Percentiles rank a stretch among this genome's conserved stretches.
phyloP scores from a whole-genome alignment of 1,140 invertebrate genomes.

The Panulirus ornatus region DNA sequence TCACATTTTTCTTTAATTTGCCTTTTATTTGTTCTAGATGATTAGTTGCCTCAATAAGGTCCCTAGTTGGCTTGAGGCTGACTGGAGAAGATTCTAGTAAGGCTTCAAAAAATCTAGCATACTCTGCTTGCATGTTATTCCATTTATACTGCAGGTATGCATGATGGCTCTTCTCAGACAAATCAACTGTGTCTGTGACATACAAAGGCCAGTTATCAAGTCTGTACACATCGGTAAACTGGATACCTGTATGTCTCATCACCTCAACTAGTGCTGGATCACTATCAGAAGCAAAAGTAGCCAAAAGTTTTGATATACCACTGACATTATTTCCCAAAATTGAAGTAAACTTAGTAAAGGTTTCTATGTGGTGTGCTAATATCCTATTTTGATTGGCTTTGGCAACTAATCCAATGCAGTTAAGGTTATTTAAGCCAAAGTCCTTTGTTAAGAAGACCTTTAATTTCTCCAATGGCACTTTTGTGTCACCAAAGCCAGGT shows the following conservation, averaged over 20 bases:
- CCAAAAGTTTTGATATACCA: constrained; percentile 49
- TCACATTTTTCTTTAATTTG: constrained; percentile 22
- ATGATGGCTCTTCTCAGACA: background rate
- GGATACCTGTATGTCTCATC: constrained; percentile 29
- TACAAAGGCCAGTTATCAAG: constrained; percentile 57
- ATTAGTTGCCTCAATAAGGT: constrained; percentile 31
- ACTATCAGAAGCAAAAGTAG: constrained; percentile 53
- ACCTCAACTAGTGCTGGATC: constrained; percentile 5
- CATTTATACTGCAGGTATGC: constrained; percentile 25
- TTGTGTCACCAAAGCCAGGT: constrained; percentile 55
- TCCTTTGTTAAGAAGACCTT: constrained; percentile 23
- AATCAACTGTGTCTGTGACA: background rate
- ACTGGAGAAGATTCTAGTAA: constrained; percentile 23
- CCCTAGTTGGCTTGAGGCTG: constrained; percentile 7
- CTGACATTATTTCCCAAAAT: constrained; percentile 45
- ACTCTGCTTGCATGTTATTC: constrained; percentile 43
- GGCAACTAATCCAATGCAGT: constrained; percentile 57
- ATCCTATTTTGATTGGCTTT: constrained; percentile 51
- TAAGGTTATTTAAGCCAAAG: constrained; percentile 46
- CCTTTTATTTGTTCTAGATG: constrained; percentile 30
- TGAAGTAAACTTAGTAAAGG: constrained; percentile 35
- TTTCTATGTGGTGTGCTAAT: constrained; percentile 17
- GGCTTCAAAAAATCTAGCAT: constrained; percentile 35
- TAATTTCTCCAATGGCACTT: constrained; percentile 7
- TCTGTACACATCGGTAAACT: constrained; percentile 32